A percentile compares a stretch with the other conserved stretches of the same genome.
These are phyloP conservation scores for Odontocolon sp. DNA, from an alignment of 2,888 invertebrate genomes.

Conservation along the genomic window DNA sequence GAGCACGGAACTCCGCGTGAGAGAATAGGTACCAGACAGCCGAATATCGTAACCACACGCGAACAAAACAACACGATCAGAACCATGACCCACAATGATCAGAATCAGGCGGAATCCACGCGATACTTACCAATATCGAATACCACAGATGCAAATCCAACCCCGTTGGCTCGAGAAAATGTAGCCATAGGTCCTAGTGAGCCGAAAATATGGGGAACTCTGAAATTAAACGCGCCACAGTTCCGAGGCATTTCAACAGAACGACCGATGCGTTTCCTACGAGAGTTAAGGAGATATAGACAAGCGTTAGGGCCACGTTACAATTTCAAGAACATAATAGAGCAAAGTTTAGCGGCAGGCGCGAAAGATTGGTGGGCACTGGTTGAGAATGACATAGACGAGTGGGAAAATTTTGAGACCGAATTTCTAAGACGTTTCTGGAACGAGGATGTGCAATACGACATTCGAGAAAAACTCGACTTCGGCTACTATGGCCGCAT, in stretches of 20 bases:
- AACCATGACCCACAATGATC: too few relatives aligned
- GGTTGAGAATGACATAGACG: background rate
- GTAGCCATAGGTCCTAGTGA: background rate
- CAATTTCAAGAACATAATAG: background rate
- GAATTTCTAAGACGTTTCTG: background rate
- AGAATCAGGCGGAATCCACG: too few relatives aligned
- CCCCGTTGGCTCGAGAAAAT: background rate
- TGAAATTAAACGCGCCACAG: background rate
- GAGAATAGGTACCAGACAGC: too few relatives aligned
- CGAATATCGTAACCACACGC: too few relatives aligned
- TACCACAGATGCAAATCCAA: background rate
- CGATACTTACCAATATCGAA: too few relatives aligned
- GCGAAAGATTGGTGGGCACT: background rate
- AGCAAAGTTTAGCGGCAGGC: background rate
- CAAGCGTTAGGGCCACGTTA: background rate
- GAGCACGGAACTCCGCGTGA: too few relatives aligned
- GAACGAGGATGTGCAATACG: background rate
- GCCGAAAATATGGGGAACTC: background rate
- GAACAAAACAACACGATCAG: too few relatives aligned
- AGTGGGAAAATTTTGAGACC: background rate
- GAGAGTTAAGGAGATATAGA: background rate
- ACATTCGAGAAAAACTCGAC: background rate
- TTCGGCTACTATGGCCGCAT: background rate
- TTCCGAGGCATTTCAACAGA: background rate
- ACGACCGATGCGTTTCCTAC: background rate